Base-by-base conservation (phyloP, 2,797 vertebrate genomes). In the Gouania willdenowi region DNA sequence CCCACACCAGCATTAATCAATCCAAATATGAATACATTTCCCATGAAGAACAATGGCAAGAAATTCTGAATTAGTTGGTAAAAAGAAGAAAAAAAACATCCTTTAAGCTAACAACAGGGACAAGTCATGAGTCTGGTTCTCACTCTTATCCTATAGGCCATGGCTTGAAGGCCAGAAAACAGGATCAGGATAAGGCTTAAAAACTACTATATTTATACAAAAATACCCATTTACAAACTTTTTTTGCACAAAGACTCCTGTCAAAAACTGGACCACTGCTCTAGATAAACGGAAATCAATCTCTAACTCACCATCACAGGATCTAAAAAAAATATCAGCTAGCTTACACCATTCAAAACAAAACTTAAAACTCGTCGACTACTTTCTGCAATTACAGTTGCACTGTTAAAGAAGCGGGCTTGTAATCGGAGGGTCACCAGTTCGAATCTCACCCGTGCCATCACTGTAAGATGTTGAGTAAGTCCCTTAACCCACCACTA, bases 31-130 rank as follows among this genome's bases (percentile, higher is more conserved):
- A 61, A 69, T 72, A 18, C 23, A 71, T 66, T 19, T 30, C 32
- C 52, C 60, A 32, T 52, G n/a, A 44, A 71, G 52, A 75, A 74
- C 53, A 52, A 63, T 51, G 51, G 39, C 14, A 12, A 51, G 55
- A 45, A 70, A 51, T 67, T 74, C 61, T 72, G 73, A 75, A 79
- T 79, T 73, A 73, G 48, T 49, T 50, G n/a, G n/a, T n/a, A n/a
- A 36, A 36, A 41, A 73, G 38, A 50, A 38, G 47, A 73, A 51
- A 24, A 59, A 73, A 53, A 43, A 49, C 43, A 61, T 75, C 69
- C 54, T 61, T 56, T 50, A 42, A 56, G 65, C 63, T 64, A 43
- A 56, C 49, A 65, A 59, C 43, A 42, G 51, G 51, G 37, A 70
- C 69, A 56, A 72, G 71, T 49, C 38, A 69, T 71, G 67, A 62